These are phyloP conservation scores for Gymnarchus niloticus DNA, from an alignment of 2,113 vertebrate species.

Conservation along the genomic window DNA sequence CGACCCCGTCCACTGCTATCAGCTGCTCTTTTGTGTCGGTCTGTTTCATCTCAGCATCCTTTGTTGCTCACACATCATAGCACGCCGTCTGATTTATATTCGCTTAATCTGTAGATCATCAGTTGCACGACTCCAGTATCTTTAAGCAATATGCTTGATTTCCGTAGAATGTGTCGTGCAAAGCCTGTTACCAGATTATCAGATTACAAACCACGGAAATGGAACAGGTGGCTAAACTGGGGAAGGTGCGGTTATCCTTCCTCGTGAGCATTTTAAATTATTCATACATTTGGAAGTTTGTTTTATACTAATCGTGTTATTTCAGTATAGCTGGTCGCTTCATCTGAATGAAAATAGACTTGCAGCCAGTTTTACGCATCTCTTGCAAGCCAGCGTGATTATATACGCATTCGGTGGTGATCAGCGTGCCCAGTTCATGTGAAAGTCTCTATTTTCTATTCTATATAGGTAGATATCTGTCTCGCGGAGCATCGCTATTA, in stretches of 20 bases:
- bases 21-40: background rate
- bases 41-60: too few species aligned
- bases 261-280: background rate
- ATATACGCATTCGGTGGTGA: background rate
- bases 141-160: background rate
- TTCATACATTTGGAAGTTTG: background rate
- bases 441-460: background rate
- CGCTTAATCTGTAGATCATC: background rate
- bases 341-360: too few species aligned
- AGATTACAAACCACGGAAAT: slow-evolving; percentile 53
- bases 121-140: background rate
- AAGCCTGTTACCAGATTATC: slow-evolving; percentile 52
- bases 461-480: background rate
- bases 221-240: slow-evolving; percentile 45
- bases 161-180: slow-evolving; percentile 43
- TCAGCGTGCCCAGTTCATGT: background rate
- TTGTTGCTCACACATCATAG: background rate
- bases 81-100: background rate
- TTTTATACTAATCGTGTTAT: background rate
- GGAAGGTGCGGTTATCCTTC: slow-evolving; percentile 20
- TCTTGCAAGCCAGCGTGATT: background rate
- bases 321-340: background rate
- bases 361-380: background rate
- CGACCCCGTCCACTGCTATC: background rate
- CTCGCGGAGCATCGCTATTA: background rate